Conservation (phyloP, 2,888 invertebrate genomes). For the Alcis repandata region DNA sequence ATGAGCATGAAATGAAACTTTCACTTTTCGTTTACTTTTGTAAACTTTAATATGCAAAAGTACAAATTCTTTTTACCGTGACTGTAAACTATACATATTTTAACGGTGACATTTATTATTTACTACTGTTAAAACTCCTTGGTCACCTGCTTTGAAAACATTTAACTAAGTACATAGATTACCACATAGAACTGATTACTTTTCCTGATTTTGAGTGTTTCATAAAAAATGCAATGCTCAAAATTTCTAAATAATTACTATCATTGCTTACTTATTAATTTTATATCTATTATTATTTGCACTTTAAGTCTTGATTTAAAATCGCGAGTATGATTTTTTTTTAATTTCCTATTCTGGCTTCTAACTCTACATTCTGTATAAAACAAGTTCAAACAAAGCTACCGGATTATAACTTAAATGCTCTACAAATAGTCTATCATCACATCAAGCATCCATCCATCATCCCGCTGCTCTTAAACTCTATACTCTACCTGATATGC, state of each 20-base stretch:
- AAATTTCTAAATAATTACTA: too few species aligned
- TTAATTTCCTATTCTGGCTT: not conserved
- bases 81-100: not conserved
- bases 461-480: constrained; percentile 27
- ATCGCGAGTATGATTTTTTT: not conserved
- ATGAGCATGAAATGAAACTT: not conserved
- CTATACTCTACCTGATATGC: constrained; percentile 20
- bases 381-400: not conserved
- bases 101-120: not conserved
- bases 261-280: too few species aligned
- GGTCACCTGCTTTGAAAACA: not conserved
- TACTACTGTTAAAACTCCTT: not conserved
- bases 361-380: not conserved
- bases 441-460: constrained; percentile 26
- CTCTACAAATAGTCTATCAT: constrained; percentile 12
- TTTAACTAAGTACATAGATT: too few species aligned
- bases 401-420: not conserved
- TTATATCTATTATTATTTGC: too few species aligned
- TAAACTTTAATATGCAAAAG: not conserved
- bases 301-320: not conserved
- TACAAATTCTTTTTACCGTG: constrained; percentile 11
- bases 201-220: too few species aligned
- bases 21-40: not conserved
- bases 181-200: too few species aligned
- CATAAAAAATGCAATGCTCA: too few species aligned